Evolutionary conservation across 1,140 invertebrate genomes (phyloP).

Genomic region (Diorhabda sublineata): DNA sequence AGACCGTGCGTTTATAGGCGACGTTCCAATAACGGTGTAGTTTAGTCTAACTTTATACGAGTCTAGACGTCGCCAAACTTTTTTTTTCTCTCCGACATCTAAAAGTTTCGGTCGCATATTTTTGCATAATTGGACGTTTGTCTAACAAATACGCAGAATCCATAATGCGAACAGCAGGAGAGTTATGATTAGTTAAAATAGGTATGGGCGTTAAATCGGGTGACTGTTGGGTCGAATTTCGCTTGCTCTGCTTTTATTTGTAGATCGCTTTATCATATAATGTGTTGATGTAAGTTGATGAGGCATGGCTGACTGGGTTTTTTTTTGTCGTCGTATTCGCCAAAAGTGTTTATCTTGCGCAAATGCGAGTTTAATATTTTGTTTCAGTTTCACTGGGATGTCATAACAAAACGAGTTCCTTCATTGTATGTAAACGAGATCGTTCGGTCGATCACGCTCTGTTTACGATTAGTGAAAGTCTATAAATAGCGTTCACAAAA

Average conservation of each 20-base stretch:
- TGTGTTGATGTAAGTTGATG: constrained; percentile 10
- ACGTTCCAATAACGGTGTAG: background rate
- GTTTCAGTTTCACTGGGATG: background rate
- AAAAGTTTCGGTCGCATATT: constrained; percentile 23
- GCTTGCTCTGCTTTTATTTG: constrained; percentile 27
- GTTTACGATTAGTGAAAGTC: no score
- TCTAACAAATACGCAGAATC: constrained; percentile 31
- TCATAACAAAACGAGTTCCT: background rate
- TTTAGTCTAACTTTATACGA: constrained; percentile 24
- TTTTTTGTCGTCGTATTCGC: constrained; percentile 13
- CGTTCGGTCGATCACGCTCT: no score
- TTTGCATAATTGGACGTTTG: constrained; percentile 19
- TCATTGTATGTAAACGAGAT: background rate
- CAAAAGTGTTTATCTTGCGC: constrained; percentile 14
- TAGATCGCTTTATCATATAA: constrained; percentile 30
- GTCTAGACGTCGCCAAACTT: constrained; percentile 25
- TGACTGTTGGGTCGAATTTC: constrained; percentile 25
- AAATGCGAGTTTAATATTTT: constrained; percentile 4
- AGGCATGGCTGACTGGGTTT: constrained; percentile 25
- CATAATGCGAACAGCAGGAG: constrained; percentile 25
- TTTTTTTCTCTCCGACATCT: constrained; percentile 14
- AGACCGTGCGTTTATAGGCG: constrained; percentile 21
- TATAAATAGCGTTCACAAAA: no score
- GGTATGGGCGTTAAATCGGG: constrained; percentile 8
- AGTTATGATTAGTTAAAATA: constrained; percentile 31